Percentiles rank a stretch among this genome's conserved stretches.
Evolutionary conservation across 1,140 invertebrate species (phyloP).

Genomic region (Aethina tumida): DNA sequence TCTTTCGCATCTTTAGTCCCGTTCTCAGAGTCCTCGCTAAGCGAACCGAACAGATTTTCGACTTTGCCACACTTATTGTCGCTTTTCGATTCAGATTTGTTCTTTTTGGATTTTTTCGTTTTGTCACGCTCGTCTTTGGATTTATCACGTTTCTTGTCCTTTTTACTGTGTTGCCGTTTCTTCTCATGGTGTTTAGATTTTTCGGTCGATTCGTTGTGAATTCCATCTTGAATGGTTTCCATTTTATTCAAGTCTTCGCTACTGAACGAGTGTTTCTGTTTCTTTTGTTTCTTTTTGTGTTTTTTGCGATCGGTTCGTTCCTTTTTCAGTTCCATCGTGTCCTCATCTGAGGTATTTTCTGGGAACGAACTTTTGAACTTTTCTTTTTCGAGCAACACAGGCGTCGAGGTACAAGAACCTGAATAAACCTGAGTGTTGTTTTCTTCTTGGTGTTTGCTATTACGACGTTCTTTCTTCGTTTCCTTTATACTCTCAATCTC

Average conservation of each 20-base stretch:
- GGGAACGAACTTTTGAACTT: conserved; percentile 27
- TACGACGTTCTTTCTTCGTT: conserved; percentile 30
- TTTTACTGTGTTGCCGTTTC: conserved; percentile 54
- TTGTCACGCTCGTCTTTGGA: conserved; percentile 54
- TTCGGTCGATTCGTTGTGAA: conserved; percentile 24
- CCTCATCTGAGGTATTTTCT: conserved; percentile 46
- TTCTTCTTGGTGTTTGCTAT: conserved; percentile 27
- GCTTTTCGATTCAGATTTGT: conserved; percentile 27
- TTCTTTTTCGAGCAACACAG: conserved; percentile 25
- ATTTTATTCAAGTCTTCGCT: conserved; percentile 43
- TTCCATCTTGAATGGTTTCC: conserved; percentile 33
- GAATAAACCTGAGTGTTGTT: conserved; percentile 20
- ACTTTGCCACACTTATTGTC: conserved; percentile 57
- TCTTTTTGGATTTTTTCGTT: conserved; percentile 49
- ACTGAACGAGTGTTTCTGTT: conserved; percentile 54
- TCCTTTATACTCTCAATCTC: conserved; percentile 24
- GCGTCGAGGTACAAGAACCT: conserved; percentile 17
- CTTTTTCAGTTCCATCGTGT: conserved; percentile 30
- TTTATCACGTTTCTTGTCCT: conserved; percentile 62
- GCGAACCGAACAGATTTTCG: conserved; percentile 78
- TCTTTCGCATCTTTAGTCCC: conserved; percentile 18
- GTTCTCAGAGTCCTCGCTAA: conserved; percentile 58
- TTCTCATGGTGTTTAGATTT: conserved; percentile 44
- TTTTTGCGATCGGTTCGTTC: conserved; percentile 51
- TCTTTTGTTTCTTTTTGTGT: conserved; percentile 76